A percentile compares a stretch with the other conserved stretches of the same genome.
Conservation (phyloP, 1,140 invertebrate species). For the Mesaphorura yosii region DNA sequence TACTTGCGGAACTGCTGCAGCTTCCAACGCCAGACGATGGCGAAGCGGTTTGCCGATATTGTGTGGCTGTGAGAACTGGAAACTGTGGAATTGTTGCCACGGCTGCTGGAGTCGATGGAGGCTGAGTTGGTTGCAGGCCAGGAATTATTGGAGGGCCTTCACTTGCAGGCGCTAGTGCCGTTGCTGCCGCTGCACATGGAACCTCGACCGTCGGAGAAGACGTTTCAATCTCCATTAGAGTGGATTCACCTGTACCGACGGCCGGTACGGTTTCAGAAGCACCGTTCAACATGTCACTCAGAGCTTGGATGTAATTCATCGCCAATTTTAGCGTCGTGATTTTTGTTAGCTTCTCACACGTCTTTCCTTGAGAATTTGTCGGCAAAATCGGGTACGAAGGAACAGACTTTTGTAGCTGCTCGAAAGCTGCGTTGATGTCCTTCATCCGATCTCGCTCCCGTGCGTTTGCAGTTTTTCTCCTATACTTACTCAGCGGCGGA, state of each 20-base stretch:
- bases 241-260: too few species aligned
- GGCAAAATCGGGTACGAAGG: constrained; percentile 41
- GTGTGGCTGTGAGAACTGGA: too few species aligned
- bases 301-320: constrained; percentile 70
- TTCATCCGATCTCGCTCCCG: constrained; percentile 71
- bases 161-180: too few species aligned
- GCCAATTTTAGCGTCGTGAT: constrained; percentile 74
- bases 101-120: constrained; percentile 4
- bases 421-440: constrained; percentile 79
- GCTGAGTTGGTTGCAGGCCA: neutral
- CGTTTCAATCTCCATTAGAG: too few species aligned
- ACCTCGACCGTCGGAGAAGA: too few species aligned
- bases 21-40: too few species aligned
- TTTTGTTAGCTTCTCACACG: constrained; percentile 70
- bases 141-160: too few species aligned
- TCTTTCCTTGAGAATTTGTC: constrained; percentile 37
- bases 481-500: constrained; percentile 75
- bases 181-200: too few species aligned
- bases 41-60: too few species aligned
- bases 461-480: constrained; percentile 77
- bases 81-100: neutral
- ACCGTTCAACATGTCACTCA: constrained; percentile 42
- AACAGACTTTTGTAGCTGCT: constrained; percentile 59
- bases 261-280: too few species aligned
- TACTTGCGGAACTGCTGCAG: too few species aligned